Evolutionary conservation across 2,888 invertebrate genomes (phyloP).

Genomic region (Harmothoe impar): DNA sequence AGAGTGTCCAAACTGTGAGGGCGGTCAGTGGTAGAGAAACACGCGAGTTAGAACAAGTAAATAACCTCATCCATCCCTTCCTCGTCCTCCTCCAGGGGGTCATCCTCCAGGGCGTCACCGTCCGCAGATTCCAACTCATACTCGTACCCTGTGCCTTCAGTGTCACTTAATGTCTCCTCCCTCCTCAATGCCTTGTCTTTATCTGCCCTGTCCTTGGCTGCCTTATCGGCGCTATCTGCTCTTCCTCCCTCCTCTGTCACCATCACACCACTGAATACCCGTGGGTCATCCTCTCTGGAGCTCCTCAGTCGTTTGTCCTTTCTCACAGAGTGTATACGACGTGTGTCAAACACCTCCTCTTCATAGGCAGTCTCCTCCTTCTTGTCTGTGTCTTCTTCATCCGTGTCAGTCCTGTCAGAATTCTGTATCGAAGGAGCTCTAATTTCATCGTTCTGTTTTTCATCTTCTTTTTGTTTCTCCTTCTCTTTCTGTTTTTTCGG

Average conservation of each 20-base stretch:
- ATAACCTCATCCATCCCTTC: neutral
- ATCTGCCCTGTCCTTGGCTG: neutral
- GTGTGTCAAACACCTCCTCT: conserved; percentile 26
- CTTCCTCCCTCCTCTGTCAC: neutral
- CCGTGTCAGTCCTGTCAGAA: neutral
- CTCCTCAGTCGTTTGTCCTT: conserved; percentile 32
- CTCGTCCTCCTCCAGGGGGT: neutral
- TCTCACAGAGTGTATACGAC: conserved; percentile 32
- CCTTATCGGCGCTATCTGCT: neutral
- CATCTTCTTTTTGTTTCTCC: neutral
- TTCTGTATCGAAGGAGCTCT: neutral
- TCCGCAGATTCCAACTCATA: neutral
- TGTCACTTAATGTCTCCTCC: neutral
- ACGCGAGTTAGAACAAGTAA: neutral
- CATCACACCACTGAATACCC: conserved; percentile 27
- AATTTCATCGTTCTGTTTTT: neutral
- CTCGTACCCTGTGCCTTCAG: neutral
- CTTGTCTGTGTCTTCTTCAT: neutral
- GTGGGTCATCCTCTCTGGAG: neutral
- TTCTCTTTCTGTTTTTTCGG: neutral
- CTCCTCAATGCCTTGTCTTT: neutral
- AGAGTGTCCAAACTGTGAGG: neutral
- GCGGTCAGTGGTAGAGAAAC: neutral
- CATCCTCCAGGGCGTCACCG: neutral
- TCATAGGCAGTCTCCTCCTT: neutral